Conservation (phyloP, 1,140 invertebrate genomes). For the Acromyrmex charruanus region DNA sequence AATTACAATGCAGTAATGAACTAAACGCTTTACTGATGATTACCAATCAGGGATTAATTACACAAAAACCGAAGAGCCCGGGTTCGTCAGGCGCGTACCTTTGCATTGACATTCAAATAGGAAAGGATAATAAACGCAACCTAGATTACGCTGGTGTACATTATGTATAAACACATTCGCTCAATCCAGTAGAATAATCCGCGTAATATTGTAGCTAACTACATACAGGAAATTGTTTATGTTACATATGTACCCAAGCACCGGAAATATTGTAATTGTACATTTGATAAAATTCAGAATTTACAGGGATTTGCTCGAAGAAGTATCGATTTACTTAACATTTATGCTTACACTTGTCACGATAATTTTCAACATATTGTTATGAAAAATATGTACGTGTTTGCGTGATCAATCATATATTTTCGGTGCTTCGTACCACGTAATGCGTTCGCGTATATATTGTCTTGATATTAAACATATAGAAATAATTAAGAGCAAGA, state of each 20-base stretch:
- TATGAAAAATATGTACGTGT: slow-evolving; percentile 21
- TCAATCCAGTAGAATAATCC: not conserved
- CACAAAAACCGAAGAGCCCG: slow-evolving; percentile 20
- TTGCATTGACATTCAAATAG: slow-evolving; percentile 51
- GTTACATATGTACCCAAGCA: slow-evolving; percentile 23
- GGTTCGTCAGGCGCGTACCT: slow-evolving; percentile 12
- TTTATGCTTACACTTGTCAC: not conserved
- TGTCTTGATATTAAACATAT: slow-evolving; percentile 71
- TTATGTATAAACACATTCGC: slow-evolving; percentile 48
- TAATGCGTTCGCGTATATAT: slow-evolving; percentile 71
- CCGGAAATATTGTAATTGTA: slow-evolving; percentile 17
- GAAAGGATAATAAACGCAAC: slow-evolving; percentile 73
- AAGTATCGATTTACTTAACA: not conserved
- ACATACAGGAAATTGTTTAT: slow-evolving; percentile 15
- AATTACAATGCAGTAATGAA: slow-evolving; percentile 73
- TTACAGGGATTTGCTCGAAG: not conserved
- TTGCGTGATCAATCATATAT: slow-evolving; percentile 19
- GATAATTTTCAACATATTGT: not conserved
- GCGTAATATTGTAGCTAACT: slow-evolving; percentile 28
- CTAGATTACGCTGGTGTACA: slow-evolving; percentile 56
- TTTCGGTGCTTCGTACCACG: slow-evolving; percentile 34
- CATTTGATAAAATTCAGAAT: not conserved
- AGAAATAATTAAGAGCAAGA: slow-evolving; percentile 67
- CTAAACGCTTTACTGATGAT: slow-evolving; percentile 57
- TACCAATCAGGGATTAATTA: slow-evolving; percentile 20